These are phyloP conservation scores for Venustaconcha ellipsiformis DNA, from an alignment of 1,140 invertebrate genomes.

Conservation along the genomic window DNA sequence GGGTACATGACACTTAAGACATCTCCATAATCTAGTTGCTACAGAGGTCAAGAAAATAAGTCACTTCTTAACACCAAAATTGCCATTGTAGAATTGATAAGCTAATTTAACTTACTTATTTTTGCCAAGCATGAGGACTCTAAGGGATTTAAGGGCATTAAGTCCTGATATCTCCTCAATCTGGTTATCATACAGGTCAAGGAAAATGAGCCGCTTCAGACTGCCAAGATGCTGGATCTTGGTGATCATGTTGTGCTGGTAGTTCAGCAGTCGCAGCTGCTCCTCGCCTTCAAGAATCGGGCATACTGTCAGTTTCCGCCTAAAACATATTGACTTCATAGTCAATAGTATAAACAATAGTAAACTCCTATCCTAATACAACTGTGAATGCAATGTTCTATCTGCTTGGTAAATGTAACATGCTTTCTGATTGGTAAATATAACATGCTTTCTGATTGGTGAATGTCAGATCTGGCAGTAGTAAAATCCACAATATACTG, in stretches of 20 bases:
- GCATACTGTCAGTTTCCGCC: conserved; percentile 65
- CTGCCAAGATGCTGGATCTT: conserved; percentile 76
- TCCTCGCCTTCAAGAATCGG: conserved; percentile 85
- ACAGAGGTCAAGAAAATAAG: neutral
- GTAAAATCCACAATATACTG: too few species aligned
- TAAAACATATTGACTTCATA: conserved; percentile 16
- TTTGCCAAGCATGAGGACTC: conserved; percentile 90
- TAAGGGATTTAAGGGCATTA: conserved; percentile 79
- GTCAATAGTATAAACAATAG: too few species aligned
- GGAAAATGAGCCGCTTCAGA: conserved; percentile 85
- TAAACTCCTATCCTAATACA: too few species aligned
- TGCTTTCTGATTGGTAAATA: too few species aligned
- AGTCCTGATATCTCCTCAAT: conserved; percentile 86
- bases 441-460: too few species aligned
- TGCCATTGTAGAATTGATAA: neutral
- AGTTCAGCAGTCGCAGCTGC: conserved; percentile 83
- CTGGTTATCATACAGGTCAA: conserved; percentile 95
- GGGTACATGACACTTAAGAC: neutral
- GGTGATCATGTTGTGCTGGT: conserved; percentile 91
- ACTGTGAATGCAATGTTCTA: too few species aligned
- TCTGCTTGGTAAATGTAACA: too few species aligned
- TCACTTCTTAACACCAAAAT: neutral
- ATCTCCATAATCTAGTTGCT: neutral
- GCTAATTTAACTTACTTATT: conserved; percentile 74
- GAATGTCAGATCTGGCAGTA: too few species aligned